These are phyloP conservation scores for Drosophila yakuba DNA, from an alignment of 1,140 invertebrate genomes.

Conservation along the genomic window DNA sequence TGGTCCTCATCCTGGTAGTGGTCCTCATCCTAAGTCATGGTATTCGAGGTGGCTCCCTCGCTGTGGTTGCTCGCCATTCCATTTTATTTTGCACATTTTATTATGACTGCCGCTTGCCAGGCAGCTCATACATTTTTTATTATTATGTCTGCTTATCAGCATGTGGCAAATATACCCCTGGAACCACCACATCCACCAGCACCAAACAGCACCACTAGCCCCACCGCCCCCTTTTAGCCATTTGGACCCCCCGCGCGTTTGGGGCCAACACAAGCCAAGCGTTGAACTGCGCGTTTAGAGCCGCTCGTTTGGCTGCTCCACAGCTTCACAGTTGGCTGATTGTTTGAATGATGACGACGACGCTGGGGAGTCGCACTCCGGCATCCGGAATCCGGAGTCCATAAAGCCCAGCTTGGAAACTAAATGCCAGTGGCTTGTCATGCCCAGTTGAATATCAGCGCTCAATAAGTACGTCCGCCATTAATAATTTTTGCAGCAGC, in stretches of 20 bases:
- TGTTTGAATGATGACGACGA: slow-evolving; percentile 76
- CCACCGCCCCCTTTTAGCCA: background rate
- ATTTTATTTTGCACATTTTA: slow-evolving; percentile 83
- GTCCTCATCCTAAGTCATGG: slow-evolving; percentile 33
- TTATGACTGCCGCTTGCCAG: slow-evolving; percentile 75
- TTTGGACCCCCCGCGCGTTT: slow-evolving; percentile 9
- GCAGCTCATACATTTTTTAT: slow-evolving; percentile 80
- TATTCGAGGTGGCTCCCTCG: slow-evolving; percentile 7
- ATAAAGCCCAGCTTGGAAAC: slow-evolving; percentile 60
- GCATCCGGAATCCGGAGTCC: slow-evolving; percentile 31
- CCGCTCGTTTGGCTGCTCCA: slow-evolving; percentile 70
- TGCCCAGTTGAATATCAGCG: slow-evolving; percentile 65
- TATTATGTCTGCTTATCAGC: slow-evolving; percentile 83
- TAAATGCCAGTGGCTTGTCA: slow-evolving; percentile 73
- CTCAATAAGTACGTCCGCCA: slow-evolving; percentile 29
- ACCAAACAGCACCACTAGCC: slow-evolving; percentile 8
- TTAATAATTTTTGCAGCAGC: slow-evolving; percentile 8
- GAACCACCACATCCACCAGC: background rate
- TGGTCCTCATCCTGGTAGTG: slow-evolving; percentile 11
- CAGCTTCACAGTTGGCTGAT: slow-evolving; percentile 78
- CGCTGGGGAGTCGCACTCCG: slow-evolving; percentile 44
- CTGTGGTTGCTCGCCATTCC: slow-evolving; percentile 75
- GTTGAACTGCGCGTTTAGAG: slow-evolving; percentile 79
- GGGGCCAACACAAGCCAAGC: slow-evolving; percentile 62
- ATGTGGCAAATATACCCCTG: slow-evolving; percentile 79